Evolutionary conservation across 2,113 vertebrate species (phyloP).

Genomic region (Scomber japonicus): DNA sequence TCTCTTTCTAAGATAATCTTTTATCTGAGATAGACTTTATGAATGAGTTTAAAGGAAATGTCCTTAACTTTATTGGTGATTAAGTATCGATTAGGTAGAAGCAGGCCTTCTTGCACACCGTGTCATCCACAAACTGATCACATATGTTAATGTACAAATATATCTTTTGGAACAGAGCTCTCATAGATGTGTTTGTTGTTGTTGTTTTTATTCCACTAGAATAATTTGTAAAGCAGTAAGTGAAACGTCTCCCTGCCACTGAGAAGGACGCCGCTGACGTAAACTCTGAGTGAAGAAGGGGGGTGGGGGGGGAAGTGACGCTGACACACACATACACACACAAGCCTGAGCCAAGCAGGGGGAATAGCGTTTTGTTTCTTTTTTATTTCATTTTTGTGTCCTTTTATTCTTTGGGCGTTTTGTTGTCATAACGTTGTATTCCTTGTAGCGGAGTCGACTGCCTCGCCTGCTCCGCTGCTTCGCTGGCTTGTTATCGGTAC

Average conservation of each 20-base stretch:
- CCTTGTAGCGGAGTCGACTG: neutral
- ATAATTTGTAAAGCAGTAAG: too few species aligned
- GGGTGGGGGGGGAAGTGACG: constrained; percentile 71
- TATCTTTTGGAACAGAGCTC: too few species aligned
- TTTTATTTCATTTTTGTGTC: constrained; percentile 78
- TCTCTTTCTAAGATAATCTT: neutral
- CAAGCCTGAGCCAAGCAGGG: constrained; percentile 67
- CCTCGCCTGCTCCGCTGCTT: constrained; percentile 21
- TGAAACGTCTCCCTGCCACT: neutral
- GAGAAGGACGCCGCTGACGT: constrained; percentile 71
- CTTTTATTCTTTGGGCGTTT: constrained; percentile 70
- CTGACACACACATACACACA: constrained; percentile 54
- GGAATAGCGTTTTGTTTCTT: constrained; percentile 79
- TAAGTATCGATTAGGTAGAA: neutral
- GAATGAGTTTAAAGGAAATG: neutral
- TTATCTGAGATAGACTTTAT: neutral
- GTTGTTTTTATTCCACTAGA: too few species aligned
- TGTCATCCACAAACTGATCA: too few species aligned
- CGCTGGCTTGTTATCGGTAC: constrained; percentile 23
- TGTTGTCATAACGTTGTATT: constrained; percentile 33
- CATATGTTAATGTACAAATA: too few species aligned
- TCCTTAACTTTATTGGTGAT: neutral
- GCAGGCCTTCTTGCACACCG: neutral
- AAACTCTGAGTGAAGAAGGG: constrained; percentile 57
- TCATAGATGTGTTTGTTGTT: too few species aligned